Conservation (phyloP, 2,888 invertebrate genomes). For the Clivina fossor region DNA sequence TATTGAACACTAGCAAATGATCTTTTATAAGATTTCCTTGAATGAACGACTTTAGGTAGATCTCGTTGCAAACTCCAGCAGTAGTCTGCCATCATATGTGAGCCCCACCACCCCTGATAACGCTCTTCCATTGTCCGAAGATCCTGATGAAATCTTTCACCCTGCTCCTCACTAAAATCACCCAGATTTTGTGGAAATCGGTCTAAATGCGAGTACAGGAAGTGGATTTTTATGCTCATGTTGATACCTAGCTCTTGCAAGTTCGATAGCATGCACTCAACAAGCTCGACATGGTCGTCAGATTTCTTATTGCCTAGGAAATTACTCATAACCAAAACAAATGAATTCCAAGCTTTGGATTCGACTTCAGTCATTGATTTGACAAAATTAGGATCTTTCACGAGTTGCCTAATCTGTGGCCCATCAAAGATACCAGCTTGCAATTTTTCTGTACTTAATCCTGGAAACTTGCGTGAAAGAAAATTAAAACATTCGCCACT, state of each 20-base stretch:
- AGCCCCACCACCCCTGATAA: slow-evolving; percentile 45
- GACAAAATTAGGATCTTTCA: slow-evolving; percentile 7
- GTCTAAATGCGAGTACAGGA: slow-evolving; percentile 46
- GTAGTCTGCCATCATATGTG: slow-evolving; percentile 47
- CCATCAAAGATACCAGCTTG: slow-evolving; percentile 39
- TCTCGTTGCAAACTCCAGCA: slow-evolving; percentile 42
- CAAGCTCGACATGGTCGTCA: slow-evolving; percentile 28
- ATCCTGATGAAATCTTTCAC: slow-evolving; percentile 49
- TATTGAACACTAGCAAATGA: no score
- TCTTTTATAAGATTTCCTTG: not conserved
- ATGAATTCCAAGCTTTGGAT: slow-evolving; percentile 23
- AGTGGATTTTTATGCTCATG: slow-evolving; percentile 48
- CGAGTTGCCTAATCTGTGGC: slow-evolving; percentile 34
- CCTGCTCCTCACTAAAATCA: slow-evolving; percentile 47
- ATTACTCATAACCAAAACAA: slow-evolving; percentile 21
- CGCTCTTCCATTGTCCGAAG: slow-evolving; percentile 45
- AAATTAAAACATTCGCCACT: slow-evolving; percentile 35
- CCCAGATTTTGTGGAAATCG: slow-evolving; percentile 48
- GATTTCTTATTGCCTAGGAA: slow-evolving; percentile 20
- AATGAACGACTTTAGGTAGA: not conserved
- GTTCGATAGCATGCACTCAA: slow-evolving; percentile 39
- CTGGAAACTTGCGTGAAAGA: slow-evolving; percentile 36
- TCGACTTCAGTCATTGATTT: slow-evolving; percentile 27
- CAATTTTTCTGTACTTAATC: slow-evolving; percentile 36
- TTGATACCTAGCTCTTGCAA: slow-evolving; percentile 41